Evolutionary conservation across 2,113 vertebrate species (phyloP), one percentile per base, ranked within the genome.

Genomic region (Hyla sarda): DNA sequence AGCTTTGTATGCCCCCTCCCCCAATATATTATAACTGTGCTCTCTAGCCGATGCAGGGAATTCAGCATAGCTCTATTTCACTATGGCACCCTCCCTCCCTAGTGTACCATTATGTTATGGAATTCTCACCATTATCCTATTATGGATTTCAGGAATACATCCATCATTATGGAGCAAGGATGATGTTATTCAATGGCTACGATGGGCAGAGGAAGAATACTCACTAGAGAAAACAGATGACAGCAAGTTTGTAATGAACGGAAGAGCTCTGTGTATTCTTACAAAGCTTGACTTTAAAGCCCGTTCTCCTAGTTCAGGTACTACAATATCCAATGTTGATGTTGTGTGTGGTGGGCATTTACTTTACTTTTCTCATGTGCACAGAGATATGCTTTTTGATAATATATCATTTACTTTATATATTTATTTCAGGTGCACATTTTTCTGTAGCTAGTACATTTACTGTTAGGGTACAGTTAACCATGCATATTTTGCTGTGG

Each of bases 201-300:
- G 94, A n/a, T 98, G 97, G 97, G 97, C 97, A 17, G 96, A 98
- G 92, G 86, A 88, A 48, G 97, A 99, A 88, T 98, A 95, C 89
- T 96, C 95, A 0, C 95, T 99, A 60, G 90, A 89, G 23, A 88
- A 88, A 19, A 88, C 92, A 0, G 90, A 95, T 0, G 90, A 91
- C 30, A 92, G 90, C 12, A 92, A 82, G 72, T 99, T 99, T 10
- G 92, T 97, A 88, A 97, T 98, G 98, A 98, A 98, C 0, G 96
- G 97, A 65, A 95, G 95, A 84, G 97, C 97, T 3, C 85, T 98
- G 34, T 98, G 97, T 83, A 94, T 97, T 85, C 96, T 99, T 90
- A 98, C 97, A 86, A 99, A 99, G 89, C 96, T 97, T 0, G 97
- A 99, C 91, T 99, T 98, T 92, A 94, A 96, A 82, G 87, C 92